Evolutionary conservation across 1,140 invertebrate species (phyloP), one percentile per base, ranked within the genome.

Genomic region (Trichomalopsis sarcophagae): DNA sequence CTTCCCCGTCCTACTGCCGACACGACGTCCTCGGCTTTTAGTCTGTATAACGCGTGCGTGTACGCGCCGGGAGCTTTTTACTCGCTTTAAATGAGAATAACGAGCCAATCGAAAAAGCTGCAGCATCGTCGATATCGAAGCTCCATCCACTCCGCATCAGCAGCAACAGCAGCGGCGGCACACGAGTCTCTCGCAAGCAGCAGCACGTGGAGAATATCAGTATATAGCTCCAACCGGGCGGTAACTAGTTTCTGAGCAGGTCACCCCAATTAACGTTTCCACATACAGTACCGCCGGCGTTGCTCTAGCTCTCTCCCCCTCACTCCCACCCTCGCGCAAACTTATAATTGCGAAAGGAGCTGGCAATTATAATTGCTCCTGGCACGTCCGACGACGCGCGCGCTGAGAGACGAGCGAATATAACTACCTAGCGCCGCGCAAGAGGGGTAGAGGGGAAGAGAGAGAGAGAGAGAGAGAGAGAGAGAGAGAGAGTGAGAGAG

Each of bases 321-420:
- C 55, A 5, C 17, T n/a, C 17, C 50, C 55, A 21, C 55, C 55
- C 74, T 86, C 88, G 85, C 89, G 88, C 91, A 93, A 93, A 93
- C 92, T 93, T 93, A 93, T 93, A 93, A 93, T 93, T 93, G 92
- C 92, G 89, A 93, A 93, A 93, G 92, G 92, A 93, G 92, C 90
- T 90, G 90, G 92, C 92, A 92, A 93, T 93, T 93, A 93, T 93
- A 93, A 93, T 93, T 93, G 92, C 92, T 88, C 87, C 88, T 88
- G 87, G 87, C 88, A 88, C 87, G 87, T 86, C 69, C 81, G 68
- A 79, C 81, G 81, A 77, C 62, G 74, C 21, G 40, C 62, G 40
- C 90, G 88, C 88, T 85, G 86, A 84, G 89, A 90, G 91, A 91
- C 91, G 89, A 89, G 90, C 89, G 30, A 44, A 90, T 91, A 17